A percentile compares a stretch with the other conserved stretches of the same genome.
Conservation (phyloP, 2,797 vertebrate genomes). For the Gymnothorax javanicus region DNA sequence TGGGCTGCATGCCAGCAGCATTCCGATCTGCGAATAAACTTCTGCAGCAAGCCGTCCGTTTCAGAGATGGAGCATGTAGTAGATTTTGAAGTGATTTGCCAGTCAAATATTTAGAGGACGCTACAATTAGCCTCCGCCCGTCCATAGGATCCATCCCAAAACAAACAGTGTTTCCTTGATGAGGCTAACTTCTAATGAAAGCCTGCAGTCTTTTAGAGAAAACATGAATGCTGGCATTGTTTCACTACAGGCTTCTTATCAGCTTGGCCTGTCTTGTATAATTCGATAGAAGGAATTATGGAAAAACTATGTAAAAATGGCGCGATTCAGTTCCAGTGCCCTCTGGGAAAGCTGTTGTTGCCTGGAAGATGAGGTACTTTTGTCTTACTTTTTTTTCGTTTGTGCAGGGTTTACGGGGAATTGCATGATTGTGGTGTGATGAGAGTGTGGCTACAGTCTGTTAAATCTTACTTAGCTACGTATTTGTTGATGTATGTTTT, state of each 20-base stretch:
- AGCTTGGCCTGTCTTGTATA: slow-evolving; percentile 65
- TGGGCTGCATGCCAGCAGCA: background rate
- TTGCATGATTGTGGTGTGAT: background rate
- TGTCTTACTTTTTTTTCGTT: background rate
- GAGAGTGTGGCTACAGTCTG: background rate
- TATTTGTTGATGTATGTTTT: background rate
- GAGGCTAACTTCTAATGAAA: slow-evolving; percentile 72
- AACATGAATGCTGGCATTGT: slow-evolving; percentile 74
- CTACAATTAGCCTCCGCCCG: slow-evolving; percentile 61
- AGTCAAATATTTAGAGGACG: slow-evolving; percentile 72
- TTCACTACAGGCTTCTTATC: slow-evolving; percentile 67
- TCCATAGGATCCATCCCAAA: slow-evolving; percentile 60
- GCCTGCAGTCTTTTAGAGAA: slow-evolving; percentile 65
- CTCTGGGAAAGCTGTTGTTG: slow-evolving; percentile 48
- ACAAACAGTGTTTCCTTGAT: slow-evolving; percentile 54
- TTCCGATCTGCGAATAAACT: slow-evolving; percentile 36
- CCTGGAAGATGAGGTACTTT: slow-evolving; percentile 6
- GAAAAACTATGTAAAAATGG: slow-evolving; percentile 79
- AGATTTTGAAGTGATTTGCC: slow-evolving; percentile 68
- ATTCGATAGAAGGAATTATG: slow-evolving; percentile 73
- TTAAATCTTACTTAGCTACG: background rate
- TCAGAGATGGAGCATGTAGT: slow-evolving; percentile 54
- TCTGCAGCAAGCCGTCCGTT: slow-evolving; percentile 43
- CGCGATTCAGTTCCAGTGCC: slow-evolving; percentile 61
- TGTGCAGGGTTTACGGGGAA: background rate